phyloP scores from a whole-genome alignment of 2,888 invertebrate genomes.

The Tinea trinotella region DNA sequence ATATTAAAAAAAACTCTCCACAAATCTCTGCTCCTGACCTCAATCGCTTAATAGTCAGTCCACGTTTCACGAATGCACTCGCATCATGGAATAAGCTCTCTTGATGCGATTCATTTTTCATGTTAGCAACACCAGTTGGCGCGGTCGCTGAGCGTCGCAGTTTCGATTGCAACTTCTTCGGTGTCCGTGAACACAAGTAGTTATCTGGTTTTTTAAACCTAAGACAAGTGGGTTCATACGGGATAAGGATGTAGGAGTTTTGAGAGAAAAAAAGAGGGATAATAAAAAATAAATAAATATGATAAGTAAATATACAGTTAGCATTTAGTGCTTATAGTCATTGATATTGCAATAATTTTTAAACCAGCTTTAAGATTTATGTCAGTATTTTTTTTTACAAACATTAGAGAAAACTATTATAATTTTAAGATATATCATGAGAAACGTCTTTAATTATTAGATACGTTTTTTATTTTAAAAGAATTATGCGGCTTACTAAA shows the following conservation, averaged over 20 bases:
- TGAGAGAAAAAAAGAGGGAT: constrained; percentile 33
- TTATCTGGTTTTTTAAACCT: constrained; percentile 71
- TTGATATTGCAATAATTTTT: too few species aligned
- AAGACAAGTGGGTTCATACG: constrained; percentile 29
- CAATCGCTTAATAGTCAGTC: constrained; percentile 68
- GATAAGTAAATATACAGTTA: constrained; percentile 24
- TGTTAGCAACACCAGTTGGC: constrained; percentile 49
- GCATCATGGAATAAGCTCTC: constrained; percentile 65
- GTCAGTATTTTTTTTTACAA: too few species aligned
- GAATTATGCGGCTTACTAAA: too few species aligned
- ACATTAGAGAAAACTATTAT: too few species aligned
- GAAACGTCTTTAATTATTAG: too few species aligned
- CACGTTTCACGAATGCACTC: constrained; percentile 63
- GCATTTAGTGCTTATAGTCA: not conserved
- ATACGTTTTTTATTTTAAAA: too few species aligned
- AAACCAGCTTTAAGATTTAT: too few species aligned
- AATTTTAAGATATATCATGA: too few species aligned
- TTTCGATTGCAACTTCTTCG: constrained; percentile 43
- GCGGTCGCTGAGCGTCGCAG: constrained; percentile 61
- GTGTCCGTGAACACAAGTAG: constrained; percentile 55
- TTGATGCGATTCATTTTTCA: constrained; percentile 44
- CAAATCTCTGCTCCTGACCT: constrained; percentile 51
- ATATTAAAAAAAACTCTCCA: constrained; percentile 21
- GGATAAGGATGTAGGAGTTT: constrained; percentile 32
- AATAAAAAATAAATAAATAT: constrained; percentile 42